A percentile compares a stretch with the other conserved stretches of the same genome.
phyloP scores from a whole-genome alignment of 2,888 invertebrate species.

The Drosophila nr. perissopoda region DNA sequence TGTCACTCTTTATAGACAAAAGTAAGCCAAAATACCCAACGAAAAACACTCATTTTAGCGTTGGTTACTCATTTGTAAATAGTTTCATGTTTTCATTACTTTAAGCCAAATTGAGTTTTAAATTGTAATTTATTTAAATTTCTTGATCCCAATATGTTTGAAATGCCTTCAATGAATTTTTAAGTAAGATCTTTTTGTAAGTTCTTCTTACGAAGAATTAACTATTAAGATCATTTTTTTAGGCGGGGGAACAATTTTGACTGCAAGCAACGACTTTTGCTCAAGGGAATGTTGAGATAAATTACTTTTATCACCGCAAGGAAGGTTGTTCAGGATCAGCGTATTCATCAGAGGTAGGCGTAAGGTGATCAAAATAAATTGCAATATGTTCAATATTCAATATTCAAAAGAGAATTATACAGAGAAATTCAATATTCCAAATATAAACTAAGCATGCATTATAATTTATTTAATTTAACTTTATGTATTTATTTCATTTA shows the following conservation, averaged over 20 bases:
- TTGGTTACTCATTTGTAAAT: background rate
- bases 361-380: background rate
- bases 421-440: background rate
- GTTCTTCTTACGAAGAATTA: no score
- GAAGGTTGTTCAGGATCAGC: background rate
- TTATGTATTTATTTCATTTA: background rate
- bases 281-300: background rate
- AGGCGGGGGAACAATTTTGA: background rate
- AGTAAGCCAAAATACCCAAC: background rate
- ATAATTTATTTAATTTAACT: background rate
- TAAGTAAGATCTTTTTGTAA: background rate
- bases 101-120: background rate
- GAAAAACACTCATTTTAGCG: background rate
- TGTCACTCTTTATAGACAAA: background rate
- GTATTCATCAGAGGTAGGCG: fast-evolving
- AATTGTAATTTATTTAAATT: background rate
- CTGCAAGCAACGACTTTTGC: background rate
- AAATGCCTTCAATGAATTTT: background rate
- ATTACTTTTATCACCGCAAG: background rate
- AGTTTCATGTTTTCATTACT: background rate
- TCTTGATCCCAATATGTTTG: fast-evolving
- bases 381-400: background rate
- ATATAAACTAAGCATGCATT: background rate
- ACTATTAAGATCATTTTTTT: background rate
- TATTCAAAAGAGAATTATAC: background rate